Evolutionary conservation across 2,888 invertebrate genomes (phyloP).

Genomic region (Linyphia triangularis): DNA sequence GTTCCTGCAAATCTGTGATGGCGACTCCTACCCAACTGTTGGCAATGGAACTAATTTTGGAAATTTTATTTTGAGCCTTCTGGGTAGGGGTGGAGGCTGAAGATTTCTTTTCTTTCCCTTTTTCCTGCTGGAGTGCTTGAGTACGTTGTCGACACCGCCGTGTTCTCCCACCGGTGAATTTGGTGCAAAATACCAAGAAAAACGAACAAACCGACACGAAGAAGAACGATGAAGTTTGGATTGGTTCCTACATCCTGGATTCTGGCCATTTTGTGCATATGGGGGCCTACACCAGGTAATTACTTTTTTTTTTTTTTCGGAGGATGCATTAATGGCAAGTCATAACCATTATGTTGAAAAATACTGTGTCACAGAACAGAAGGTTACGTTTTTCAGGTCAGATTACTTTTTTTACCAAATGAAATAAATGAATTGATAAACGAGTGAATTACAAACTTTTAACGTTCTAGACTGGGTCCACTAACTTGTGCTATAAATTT

Average conservation of each 20-base stretch:
- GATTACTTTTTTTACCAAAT: no score
- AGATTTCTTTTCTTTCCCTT: slow-evolving; percentile 47
- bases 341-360: no score
- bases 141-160: neutral
- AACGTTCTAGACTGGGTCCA: no score
- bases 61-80: slow-evolving; percentile 59
- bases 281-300: slow-evolving; percentile 55
- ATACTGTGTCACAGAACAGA: no score
- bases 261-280: slow-evolving; percentile 44
- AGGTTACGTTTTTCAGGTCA: no score
- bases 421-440: no score
- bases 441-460: no score
- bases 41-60: slow-evolving; percentile 68
- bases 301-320: neutral
- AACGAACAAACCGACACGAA: neutral
- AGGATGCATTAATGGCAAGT: no score
- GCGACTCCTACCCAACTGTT: neutral
- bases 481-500: no score
- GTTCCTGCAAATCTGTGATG: neutral
- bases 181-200: slow-evolving; percentile 8
- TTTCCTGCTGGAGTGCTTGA: slow-evolving; percentile 25
- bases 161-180: neutral
- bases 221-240: slow-evolving; percentile 25
- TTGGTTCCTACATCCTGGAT: slow-evolving; percentile 23
- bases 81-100: neutral